These are phyloP conservation scores for Mongoloraphidia duomilia DNA, from an alignment of 2,888 invertebrate species.

Conservation along the genomic window DNA sequence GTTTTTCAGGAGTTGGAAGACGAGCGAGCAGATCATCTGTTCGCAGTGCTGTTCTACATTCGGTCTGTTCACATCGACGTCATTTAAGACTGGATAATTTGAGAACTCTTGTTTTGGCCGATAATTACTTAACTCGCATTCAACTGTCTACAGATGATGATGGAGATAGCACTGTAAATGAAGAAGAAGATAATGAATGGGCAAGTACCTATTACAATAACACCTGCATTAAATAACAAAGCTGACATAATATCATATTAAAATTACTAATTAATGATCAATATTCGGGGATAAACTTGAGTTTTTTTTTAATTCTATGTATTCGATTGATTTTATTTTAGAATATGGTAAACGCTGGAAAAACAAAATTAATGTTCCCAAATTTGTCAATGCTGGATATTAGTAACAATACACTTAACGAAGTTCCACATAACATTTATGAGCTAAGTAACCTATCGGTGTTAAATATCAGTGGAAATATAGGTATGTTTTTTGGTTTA, in stretches of 20 bases:
- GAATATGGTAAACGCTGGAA: slow-evolving; percentile 36
- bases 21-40: slow-evolving; percentile 45
- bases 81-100: slow-evolving; percentile 72
- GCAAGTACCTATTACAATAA: slow-evolving; percentile 23
- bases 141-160: slow-evolving; percentile 71
- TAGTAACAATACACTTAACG: slow-evolving; percentile 68
- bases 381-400: slow-evolving; percentile 90
- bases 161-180: slow-evolving; percentile 42
- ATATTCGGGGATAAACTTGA: too few relatives aligned
- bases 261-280: too few relatives aligned
- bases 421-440: slow-evolving; percentile 71
- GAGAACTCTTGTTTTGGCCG: slow-evolving; percentile 69
- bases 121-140: slow-evolving; percentile 70
- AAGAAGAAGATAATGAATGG: slow-evolving; percentile 47
- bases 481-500: slow-evolving; percentile 29
- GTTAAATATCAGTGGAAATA: slow-evolving; percentile 78
- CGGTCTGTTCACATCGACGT: slow-evolving; percentile 72
- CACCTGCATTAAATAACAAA: neutral
- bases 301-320: slow-evolving; percentile 13
- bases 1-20: slow-evolving; percentile 2
- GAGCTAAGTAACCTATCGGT: slow-evolving; percentile 83
- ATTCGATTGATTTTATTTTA: slow-evolving; percentile 13
- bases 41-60: slow-evolving; percentile 56
- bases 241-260: too few relatives aligned
- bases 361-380: slow-evolving; percentile 72